Percentiles rank a stretch among this genome's conserved stretches.
Evolutionary conservation across 2,113 vertebrate genomes (phyloP).

Genomic region (Microcebus tavaratra): DNA sequence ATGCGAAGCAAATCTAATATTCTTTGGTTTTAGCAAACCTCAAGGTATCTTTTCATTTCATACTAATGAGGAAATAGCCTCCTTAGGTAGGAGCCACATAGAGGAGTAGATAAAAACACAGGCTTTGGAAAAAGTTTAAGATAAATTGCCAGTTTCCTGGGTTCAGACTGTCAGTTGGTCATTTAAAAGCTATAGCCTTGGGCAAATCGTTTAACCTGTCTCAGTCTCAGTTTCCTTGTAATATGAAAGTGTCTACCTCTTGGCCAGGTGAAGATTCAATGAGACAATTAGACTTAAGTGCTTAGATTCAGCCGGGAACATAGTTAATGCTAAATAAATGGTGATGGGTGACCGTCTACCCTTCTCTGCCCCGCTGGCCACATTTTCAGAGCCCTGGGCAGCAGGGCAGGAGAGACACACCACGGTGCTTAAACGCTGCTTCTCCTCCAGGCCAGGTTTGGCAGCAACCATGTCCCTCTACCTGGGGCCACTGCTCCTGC

Average conservation of each 20-base stretch:
- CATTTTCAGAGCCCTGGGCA: not conserved
- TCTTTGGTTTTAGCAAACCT: conserved; percentile 56
- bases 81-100: not conserved
- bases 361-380: not conserved
- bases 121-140: not conserved
- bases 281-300: not conserved
- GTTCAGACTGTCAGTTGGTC: not conserved
- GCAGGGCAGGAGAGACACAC: not conserved
- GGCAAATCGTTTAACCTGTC: not conserved
- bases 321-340: not conserved
- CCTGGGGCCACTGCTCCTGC: not conserved
- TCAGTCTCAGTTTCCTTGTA: not conserved
- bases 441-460: not conserved
- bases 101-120: conserved; percentile 3
- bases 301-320: not conserved
- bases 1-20: conserved; percentile 56
- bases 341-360: not conserved
- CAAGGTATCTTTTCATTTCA: conserved; percentile 59
- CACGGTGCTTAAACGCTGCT: too few species aligned
- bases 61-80: conserved; percentile 59
- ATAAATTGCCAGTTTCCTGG: not conserved
- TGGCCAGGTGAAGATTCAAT: not conserved
- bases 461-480: not conserved
- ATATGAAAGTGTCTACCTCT: not conserved
- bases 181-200: not conserved